Evolutionary conservation across 2,888 invertebrate genomes (phyloP).

Genomic region (Clivina fossor): DNA sequence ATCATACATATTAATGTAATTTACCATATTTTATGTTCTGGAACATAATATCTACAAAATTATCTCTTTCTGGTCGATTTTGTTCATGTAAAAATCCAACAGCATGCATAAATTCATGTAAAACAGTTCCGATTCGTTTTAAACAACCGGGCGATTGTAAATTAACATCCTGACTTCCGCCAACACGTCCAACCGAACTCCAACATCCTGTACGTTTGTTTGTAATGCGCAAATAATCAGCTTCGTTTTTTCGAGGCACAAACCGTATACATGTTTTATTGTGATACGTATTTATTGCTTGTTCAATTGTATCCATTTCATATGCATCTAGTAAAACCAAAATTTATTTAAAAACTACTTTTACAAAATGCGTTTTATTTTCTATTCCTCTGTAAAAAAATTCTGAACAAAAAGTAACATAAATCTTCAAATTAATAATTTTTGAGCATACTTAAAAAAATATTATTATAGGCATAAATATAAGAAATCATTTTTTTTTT

Average conservation of each 20-base stretch:
- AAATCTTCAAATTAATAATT: constrained; percentile 2
- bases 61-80: constrained; percentile 74
- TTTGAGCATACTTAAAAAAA: not conserved
- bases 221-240: constrained; percentile 70
- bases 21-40: constrained; percentile 67
- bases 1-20: no score
- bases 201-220: constrained; percentile 76
- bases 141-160: constrained; percentile 75
- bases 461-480: not conserved
- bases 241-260: constrained; percentile 62
- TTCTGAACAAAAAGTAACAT: no score
- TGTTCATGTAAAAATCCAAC: constrained; percentile 82
- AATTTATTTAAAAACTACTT: not conserved
- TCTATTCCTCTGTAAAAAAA: no score
- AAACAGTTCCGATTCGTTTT: constrained; percentile 69
- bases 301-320: constrained; percentile 64
- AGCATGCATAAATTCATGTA: constrained; percentile 81
- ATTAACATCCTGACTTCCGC: constrained; percentile 69
- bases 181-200: constrained; percentile 76
- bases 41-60: constrained; percentile 66
- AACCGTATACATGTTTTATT: constrained; percentile 75
- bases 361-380: not conserved
- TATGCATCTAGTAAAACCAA: constrained; percentile 57
- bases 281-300: constrained; percentile 75
- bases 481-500: not conserved